Evolutionary conservation across 2,888 invertebrate species (phyloP), one percentile per base, ranked within the genome.

Genomic region (Zygothrica quintamaculata): DNA sequence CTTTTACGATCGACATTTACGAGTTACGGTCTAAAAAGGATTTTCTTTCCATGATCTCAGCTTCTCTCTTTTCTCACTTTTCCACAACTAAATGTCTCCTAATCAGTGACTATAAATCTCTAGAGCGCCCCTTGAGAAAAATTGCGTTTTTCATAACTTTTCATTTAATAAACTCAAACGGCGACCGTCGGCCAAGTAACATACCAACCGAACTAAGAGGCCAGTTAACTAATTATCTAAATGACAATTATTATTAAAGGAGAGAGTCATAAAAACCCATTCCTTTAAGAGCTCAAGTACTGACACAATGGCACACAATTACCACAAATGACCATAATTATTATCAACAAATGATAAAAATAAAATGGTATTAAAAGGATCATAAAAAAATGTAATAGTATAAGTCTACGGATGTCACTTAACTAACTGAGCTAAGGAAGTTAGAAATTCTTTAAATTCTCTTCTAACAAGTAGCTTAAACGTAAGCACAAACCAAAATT

Each of bases 241-340:
- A 88, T 76, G 75, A 82, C 88, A 87, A 87, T 87, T 87, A 87
- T 86, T 78, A 74, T 69, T 61, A 64, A 68, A 65, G 73, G 73
- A 68, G 68, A 68, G 58, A 22, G 52, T 58, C 48, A 12, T 26
- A 52, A 42, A 62, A 50, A 34, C 5, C 34, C 43, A 37, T 40
- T 53, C 52, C 62, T 44, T n/a, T n/a, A n/a, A n/a, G n/a, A n/a
- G n/a, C n/a, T n/a, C 40, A 66, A 60, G 59, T 55, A 46, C 66
- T 72, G 72, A 71, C 75, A 84, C 84, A 82, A 77, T 85, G 70
- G 73, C 66, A 65, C 44, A 76, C 79, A 88, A 87, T 88, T 88
- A 86, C 84, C 86, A 66, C 86, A 87, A 87, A 87, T 87, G 86
- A 87, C 82, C 75, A 82, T 77, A 87, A 87, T 87, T 87, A 88